These are phyloP conservation scores for Carapus acus DNA, from an alignment of 2,797 vertebrate genomes.

Conservation along the genomic window DNA sequence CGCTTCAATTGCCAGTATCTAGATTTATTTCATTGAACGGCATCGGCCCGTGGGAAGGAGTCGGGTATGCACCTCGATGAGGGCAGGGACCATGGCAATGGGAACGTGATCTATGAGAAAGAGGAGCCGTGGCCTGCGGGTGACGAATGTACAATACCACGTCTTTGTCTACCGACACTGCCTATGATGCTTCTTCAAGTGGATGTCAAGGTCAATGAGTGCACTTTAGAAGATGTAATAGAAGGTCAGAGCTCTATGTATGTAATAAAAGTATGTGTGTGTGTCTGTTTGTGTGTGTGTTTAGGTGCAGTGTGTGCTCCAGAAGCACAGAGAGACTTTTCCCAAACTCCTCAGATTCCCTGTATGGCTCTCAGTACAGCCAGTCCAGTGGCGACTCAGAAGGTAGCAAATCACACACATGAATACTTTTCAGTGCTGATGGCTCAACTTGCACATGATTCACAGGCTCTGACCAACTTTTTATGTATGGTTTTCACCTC, in stretches of 20 bases:
- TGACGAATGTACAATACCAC: not conserved
- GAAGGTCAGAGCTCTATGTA: not conserved
- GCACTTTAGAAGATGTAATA: conserved; percentile 28
- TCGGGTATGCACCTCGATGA: conserved; percentile 57
- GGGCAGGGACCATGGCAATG: conserved; percentile 27
- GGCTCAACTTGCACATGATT: too few relatives aligned
- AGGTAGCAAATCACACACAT: conserved; percentile 44
- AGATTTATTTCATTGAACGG: conserved; percentile 29
- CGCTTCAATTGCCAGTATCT: conserved; percentile 31
- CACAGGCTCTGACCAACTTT: too few relatives aligned
- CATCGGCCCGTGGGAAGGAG: conserved; percentile 21
- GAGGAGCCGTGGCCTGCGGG: conserved; percentile 33
- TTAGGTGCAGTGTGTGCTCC: conserved; percentile 78
- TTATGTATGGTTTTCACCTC: too few relatives aligned
- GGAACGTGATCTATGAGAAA: conserved; percentile 65
- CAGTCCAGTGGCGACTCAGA: conserved; percentile 60
- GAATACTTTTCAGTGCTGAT: too few relatives aligned
- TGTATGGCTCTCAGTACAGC: conserved; percentile 63
- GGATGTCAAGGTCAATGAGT: conserved; percentile 18
- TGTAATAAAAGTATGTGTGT: conserved; percentile 7
- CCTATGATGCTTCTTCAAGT: conserved; percentile 11
- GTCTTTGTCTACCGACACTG: conserved; percentile 30
- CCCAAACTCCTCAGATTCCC: conserved; percentile 57
- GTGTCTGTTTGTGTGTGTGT: conserved; percentile 35
- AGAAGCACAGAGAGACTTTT: conserved; percentile 73